Evolutionary conservation across 2,113 vertebrate species (phyloP), one percentile per base, ranked within the genome.

Genomic region (Pollimyrus isidori): DNA sequence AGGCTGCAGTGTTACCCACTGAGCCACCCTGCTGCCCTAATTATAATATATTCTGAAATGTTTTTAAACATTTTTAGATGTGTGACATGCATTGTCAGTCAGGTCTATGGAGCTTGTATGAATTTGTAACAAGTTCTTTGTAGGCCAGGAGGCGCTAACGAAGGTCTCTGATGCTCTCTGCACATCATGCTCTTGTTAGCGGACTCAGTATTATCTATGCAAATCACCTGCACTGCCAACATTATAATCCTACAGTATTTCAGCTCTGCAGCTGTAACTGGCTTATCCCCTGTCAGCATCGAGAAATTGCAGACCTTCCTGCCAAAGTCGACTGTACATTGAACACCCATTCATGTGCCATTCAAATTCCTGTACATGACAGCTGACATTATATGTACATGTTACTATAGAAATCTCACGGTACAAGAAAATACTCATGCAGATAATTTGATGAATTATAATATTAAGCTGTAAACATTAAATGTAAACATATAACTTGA

Each of bases 81-180:
- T 52, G 50, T 58, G 52, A 85, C 88, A 84, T 52, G 82, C 45
- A 89, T 89, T 85, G 83, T 89, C 88, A 62, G 80, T 52, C 76
- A 84, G 39, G 50, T 30, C 46, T 26, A 19, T 30, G 35, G 30
- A 83, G 58, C 82, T 89, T 62, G 88, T 46, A 58, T 84, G 82
- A 89, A 62, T 52, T 76, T 84, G 56, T 50, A 52, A 58, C 26
- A 56, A 85, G 50, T 39, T 84, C 53, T 89, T 84, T 84, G 21
- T 49, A n/a, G 80, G 73, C 73, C 69, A 83, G 30, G 50, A 83
- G 88, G 39, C 39, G 49, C 50, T 84, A 42, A 39, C 82, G 49
- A 53, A 84, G 73, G 53, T 49, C 30, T 83, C 88, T 52, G 3
- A n/a, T 23, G 26, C 50, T 56, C 88, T 56, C 30, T 58, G 49